Evolutionary conservation across 2,113 vertebrate genomes (phyloP), one percentile per base, ranked within the genome.

Genomic region (Sturnus vulgaris): DNA sequence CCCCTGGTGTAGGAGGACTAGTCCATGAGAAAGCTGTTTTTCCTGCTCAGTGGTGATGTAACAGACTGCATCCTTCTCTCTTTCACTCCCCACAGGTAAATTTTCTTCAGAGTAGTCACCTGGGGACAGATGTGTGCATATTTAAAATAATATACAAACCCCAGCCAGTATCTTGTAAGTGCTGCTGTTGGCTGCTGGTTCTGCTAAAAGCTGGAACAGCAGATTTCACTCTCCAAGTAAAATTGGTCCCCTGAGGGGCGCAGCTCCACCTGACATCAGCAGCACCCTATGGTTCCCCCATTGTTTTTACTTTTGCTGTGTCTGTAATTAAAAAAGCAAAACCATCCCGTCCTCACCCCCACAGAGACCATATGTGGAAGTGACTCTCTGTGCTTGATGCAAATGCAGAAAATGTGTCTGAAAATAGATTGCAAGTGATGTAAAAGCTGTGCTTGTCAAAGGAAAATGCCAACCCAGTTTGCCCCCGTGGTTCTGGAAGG

Each of bases 371-470:
- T 64, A 42, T 56, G 52, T 72, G 39, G 81, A 52, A 53, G 27
- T 64, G 57, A 46, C 42, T 77, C 10, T 49, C 42, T 50, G 49
- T 3, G 8, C 37, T 28, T 83, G 68, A 70, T 91, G 66, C 61
- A 91, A 89, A 82, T 42, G 39, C 49, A 76, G 55, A 89, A 89
- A 92, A 87, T 23, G 19, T 24, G 25, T 50, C 49, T 64, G 44
- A 81, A 92, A 94, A 90, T 88, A 71, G 88, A 88, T 49, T 23
- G 63, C 75, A 87, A 94, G 63, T 57, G 85, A 81, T 72, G 79
- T 63, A 77, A 90, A 88, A 92, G 59, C 39, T 28, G 11, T 3
- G 1, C 15, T 86, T 25, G 18, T 73, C 64, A 73, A 80, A 90
- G 59, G 9, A 80, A 87, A 82, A 53, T 3, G 12, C 50, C 42